Percentiles rank a stretch among this genome's conserved stretches.
These are phyloP conservation scores for Sipha maydis DNA, from an alignment of 2,888 invertebrate species.

Conservation along the genomic window DNA sequence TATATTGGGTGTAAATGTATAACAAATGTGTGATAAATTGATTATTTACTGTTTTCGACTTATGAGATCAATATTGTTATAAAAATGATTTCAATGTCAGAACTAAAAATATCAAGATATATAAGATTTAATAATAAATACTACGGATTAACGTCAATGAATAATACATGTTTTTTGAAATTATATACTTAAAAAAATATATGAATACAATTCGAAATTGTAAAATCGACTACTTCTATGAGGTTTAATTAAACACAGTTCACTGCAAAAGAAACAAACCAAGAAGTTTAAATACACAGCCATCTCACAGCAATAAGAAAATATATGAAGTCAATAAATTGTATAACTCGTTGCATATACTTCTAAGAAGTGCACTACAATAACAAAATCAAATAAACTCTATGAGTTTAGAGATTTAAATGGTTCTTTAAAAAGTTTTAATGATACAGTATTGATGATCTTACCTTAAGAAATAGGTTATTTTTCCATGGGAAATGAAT, in stretches of 20 bases:
- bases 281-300: conserved; percentile 26
- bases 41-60: no score
- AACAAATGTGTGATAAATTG: no score
- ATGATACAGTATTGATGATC: neutral
- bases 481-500: neutral
- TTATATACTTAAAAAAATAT: no score
- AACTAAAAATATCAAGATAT: no score
- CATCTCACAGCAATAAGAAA: neutral
- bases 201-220: neutral
- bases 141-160: no score
- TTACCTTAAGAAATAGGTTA: neutral
- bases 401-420: neutral
- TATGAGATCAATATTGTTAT: no score
- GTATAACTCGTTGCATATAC: neutral
- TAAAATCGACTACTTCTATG: neutral
- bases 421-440: neutral
- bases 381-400: neutral
- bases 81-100: no score
- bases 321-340: conserved; percentile 31
- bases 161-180: no score
- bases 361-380: neutral
- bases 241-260: neutral
- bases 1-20: no score
- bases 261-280: neutral
- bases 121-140: no score